Evolutionary conservation across 2,113 vertebrate genomes (phyloP).

Genomic region (Microcebus lehilahytsara): DNA sequence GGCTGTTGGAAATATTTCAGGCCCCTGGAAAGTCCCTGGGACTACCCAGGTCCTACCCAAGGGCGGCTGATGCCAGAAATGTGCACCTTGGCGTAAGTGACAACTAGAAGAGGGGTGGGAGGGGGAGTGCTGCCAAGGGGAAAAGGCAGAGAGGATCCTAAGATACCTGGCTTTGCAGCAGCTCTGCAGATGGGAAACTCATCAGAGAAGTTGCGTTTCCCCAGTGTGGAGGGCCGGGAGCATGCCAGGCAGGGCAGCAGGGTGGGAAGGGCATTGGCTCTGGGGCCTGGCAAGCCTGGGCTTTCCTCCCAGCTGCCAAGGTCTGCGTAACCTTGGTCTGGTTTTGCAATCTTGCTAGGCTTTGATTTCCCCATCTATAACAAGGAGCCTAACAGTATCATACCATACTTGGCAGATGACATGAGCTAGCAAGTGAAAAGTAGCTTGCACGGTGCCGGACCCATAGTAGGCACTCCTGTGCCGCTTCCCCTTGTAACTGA

Average conservation of each 20-base stretch:
- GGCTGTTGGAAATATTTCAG: slow-evolving; percentile 44
- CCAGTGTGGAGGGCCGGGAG: neutral
- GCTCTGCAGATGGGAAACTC: neutral
- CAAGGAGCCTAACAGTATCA: neutral
- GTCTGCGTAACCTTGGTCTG: neutral
- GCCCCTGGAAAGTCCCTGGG: slow-evolving; percentile 58
- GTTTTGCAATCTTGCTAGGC: neutral
- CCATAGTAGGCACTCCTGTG: neutral
- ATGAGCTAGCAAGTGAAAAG: neutral
- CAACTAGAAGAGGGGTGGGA: neutral
- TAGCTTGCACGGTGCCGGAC: neutral
- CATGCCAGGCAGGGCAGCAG: neutral
- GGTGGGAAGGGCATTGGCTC: neutral
- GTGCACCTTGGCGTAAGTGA: neutral
- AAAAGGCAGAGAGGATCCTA: neutral
- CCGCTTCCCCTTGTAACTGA: neutral
- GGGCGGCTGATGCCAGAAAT: neutral
- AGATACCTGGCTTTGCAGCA: neutral
- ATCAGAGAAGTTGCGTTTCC: neutral
- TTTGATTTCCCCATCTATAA: neutral
- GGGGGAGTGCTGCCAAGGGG: neutral
- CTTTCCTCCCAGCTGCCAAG: neutral
- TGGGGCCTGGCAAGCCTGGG: neutral
- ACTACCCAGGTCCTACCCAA: slow-evolving; percentile 35
- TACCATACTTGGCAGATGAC: neutral